These are phyloP conservation scores for Poecilia picta DNA, from an alignment of 2,797 vertebrate species.

Conservation along the genomic window DNA sequence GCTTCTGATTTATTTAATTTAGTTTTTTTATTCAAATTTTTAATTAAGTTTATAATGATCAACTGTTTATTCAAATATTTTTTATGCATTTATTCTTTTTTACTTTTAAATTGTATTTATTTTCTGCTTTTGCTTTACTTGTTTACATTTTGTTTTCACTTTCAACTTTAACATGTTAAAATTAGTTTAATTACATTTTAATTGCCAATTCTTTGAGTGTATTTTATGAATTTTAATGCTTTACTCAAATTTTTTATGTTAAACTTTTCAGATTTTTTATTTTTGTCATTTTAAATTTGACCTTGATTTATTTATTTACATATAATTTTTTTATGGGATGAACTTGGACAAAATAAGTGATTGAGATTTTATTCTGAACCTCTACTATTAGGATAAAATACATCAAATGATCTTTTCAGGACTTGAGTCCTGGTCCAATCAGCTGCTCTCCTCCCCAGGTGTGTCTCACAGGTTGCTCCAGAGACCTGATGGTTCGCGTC, in stretches of 20 bases:
- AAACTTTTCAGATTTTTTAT: background rate
- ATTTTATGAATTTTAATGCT: background rate
- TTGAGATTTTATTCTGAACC: background rate
- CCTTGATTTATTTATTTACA: no score
- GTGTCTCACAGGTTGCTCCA: constrained; percentile 90
- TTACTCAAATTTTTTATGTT: background rate
- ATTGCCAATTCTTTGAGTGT: background rate
- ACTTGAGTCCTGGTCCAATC: background rate
- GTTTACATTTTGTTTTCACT: no score
- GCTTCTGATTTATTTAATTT: no score
- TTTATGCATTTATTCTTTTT: no score
- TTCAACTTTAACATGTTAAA: no score
- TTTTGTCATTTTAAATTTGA: no score
- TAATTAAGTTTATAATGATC: no score
- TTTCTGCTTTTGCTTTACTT: no score
- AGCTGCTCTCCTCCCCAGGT: constrained; percentile 75
- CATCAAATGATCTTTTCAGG: background rate
- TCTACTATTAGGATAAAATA: background rate
- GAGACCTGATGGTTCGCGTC: constrained; percentile 86
- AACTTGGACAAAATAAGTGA: background rate
- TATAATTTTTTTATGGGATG: background rate
- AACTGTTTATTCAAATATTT: no score
- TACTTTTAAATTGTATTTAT: no score
- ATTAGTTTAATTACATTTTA: background rate
- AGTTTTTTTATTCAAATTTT: no score